Conservation (phyloP, 2,797 vertebrate genomes). For the Lacerta viridis region DNA sequence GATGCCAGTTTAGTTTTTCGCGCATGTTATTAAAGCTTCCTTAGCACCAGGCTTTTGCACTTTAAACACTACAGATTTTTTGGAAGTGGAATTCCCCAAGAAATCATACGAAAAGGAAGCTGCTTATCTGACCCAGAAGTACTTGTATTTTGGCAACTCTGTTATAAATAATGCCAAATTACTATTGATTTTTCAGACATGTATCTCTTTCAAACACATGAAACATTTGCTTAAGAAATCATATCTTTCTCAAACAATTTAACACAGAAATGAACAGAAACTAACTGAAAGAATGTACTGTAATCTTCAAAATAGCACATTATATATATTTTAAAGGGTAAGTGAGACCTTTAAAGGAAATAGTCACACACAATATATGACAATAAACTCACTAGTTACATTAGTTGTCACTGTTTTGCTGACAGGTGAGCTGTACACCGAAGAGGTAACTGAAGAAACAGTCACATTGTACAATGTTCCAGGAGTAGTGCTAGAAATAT, state of each 20-base stretch:
- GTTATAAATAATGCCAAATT: conserved; percentile 8
- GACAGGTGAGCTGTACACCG: conserved; percentile 87
- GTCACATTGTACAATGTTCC: conserved; percentile 86
- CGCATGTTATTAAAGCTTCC: conserved; percentile 35
- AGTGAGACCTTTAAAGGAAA: neutral
- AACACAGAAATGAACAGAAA: neutral
- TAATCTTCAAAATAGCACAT: neutral
- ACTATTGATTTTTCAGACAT: neutral
- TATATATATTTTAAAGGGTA: neutral
- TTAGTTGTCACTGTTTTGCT: conserved; percentile 89
- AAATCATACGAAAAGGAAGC: neutral
- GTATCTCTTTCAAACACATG: neutral
- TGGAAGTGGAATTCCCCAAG: conserved; percentile 26
- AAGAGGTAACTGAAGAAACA: conserved; percentile 87
- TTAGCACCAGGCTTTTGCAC: conserved; percentile 32
- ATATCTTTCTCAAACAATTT: neutral
- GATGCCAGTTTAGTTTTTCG: conserved; percentile 59
- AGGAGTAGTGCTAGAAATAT: conserved; percentile 83
- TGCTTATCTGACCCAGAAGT: neutral
- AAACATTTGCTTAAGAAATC: neutral
- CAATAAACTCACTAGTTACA: conserved; percentile 86
- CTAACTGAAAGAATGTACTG: neutral
- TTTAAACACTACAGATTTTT: conserved; percentile 18
- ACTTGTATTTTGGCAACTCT: neutral
- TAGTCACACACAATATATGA: conserved; percentile 13